Percentiles rank a stretch among this genome's conserved stretches.
Conservation (phyloP, 2,797 vertebrate species). For the Pangasius mekongensis region DNA sequence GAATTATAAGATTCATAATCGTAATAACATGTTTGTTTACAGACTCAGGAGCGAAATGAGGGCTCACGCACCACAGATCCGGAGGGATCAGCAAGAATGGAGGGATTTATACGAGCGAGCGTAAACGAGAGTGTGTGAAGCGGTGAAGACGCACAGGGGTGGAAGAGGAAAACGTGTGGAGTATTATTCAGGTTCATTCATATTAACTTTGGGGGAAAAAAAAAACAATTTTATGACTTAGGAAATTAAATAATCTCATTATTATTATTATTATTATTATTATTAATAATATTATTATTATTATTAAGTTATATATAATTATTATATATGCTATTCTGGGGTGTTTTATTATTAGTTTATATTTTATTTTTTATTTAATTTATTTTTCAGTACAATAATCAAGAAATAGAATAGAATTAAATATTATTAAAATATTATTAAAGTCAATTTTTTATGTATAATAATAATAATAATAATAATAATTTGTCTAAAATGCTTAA, state of each 20-base stretch:
- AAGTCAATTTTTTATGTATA: not conserved
- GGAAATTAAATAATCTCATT: not conserved
- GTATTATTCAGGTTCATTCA: not conserved
- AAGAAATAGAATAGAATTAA: not conserved
- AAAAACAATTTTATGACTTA: not conserved
- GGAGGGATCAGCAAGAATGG: conserved; percentile 6
- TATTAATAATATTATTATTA: not conserved
- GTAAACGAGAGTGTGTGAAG: conserved; percentile 5
- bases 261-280: too few relatives aligned
- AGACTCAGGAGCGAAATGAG: conserved; percentile 30
- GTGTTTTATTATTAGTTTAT: not conserved
- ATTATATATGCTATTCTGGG: not conserved
- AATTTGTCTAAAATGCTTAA: not conserved
- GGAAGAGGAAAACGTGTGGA: not conserved
- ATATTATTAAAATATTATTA: too few relatives aligned
- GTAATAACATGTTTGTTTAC: conserved; percentile 34
- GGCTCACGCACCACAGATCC: conserved; percentile 1
- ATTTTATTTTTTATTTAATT: not conserved
- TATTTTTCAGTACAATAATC: not conserved
- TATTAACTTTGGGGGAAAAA: not conserved
- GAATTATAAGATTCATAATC: conserved; percentile 17
- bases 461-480: conserved; percentile 10
- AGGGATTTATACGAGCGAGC: not conserved
- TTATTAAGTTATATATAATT: not conserved
- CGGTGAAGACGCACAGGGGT: not conserved